These are phyloP conservation scores for Acholoe squamosa DNA, from an alignment of 2,888 invertebrate species.

Conservation along the genomic window DNA sequence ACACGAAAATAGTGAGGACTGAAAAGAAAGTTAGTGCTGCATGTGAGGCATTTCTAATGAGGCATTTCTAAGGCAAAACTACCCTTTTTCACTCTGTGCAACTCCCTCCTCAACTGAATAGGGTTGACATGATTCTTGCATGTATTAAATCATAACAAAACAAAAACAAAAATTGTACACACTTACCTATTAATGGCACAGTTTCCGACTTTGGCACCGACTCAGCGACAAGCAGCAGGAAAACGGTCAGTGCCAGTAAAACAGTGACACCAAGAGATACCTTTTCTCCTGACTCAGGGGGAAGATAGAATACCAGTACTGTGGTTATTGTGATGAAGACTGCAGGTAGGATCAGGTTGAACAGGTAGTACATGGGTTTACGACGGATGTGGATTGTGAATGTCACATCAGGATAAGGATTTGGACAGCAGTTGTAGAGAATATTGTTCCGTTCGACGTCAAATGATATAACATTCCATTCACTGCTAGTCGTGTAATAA, in stretches of 20 bases:
- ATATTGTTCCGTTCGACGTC: neutral
- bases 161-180: neutral
- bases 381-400: slow-evolving; percentile 59
- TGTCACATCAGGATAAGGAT: slow-evolving; percentile 58
- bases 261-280: slow-evolving; percentile 65
- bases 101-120: no score
- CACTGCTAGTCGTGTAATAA: slow-evolving; percentile 51
- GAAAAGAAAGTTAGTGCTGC: no score
- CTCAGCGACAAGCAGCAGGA: slow-evolving; percentile 67
- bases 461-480: slow-evolving; percentile 55
- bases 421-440: slow-evolving; percentile 57
- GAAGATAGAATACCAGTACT: slow-evolving; percentile 63
- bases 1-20: no score
- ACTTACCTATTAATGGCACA: slow-evolving; percentile 66
- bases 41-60: no score
- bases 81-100: neutral
- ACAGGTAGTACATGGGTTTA: slow-evolving; percentile 64
- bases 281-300: slow-evolving; percentile 64
- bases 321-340: slow-evolving; percentile 63
- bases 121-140: no score
- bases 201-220: slow-evolving; percentile 65
- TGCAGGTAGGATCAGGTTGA: slow-evolving; percentile 64
- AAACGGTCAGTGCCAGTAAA: slow-evolving; percentile 66
- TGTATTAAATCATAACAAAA: no score
- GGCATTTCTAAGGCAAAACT: no score